Evolutionary conservation across 2,888 invertebrate species (phyloP).

Genomic region (Epiblema foenella): DNA sequence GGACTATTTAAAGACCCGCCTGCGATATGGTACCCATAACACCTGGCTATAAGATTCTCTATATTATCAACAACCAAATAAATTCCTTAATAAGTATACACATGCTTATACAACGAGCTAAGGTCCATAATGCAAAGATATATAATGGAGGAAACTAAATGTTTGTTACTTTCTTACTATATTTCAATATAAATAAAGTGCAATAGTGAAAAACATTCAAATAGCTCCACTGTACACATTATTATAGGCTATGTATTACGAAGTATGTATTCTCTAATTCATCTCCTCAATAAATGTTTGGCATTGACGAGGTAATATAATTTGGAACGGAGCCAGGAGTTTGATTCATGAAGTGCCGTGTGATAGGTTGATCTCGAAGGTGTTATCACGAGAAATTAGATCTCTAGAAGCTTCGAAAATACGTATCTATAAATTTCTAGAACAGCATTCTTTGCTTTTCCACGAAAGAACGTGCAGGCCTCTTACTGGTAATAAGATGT

Average conservation of each 20-base stretch:
- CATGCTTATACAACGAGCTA: not conserved
- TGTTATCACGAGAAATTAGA: conserved; percentile 11
- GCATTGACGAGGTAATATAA: conserved; percentile 31
- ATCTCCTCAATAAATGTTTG: conserved; percentile 34
- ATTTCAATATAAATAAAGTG: too few relatives aligned
- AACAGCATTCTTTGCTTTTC: too few relatives aligned
- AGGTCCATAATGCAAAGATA: not conserved
- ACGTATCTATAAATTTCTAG: not conserved
- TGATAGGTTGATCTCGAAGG: conserved; percentile 30
- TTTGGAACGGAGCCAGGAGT: conserved; percentile 24
- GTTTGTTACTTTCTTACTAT: too few relatives aligned
- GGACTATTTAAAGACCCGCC: too few relatives aligned
- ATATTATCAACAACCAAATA: too few relatives aligned
- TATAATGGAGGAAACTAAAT: too few relatives aligned
- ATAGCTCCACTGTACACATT: too few relatives aligned
- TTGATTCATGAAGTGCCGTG: conserved; percentile 30
- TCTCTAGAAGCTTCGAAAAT: not conserved
- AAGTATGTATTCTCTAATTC: conserved; percentile 33
- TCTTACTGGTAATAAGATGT: too few relatives aligned
- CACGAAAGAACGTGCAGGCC: too few relatives aligned
- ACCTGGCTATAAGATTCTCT: too few relatives aligned
- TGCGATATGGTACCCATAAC: too few relatives aligned
- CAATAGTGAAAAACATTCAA: too few relatives aligned
- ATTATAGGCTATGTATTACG: conserved; percentile 12
- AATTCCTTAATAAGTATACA: not conserved